These are phyloP conservation scores for Vulpes ferrilata DNA, from an alignment of 2,113 vertebrate genomes.

Conservation along the genomic window DNA sequence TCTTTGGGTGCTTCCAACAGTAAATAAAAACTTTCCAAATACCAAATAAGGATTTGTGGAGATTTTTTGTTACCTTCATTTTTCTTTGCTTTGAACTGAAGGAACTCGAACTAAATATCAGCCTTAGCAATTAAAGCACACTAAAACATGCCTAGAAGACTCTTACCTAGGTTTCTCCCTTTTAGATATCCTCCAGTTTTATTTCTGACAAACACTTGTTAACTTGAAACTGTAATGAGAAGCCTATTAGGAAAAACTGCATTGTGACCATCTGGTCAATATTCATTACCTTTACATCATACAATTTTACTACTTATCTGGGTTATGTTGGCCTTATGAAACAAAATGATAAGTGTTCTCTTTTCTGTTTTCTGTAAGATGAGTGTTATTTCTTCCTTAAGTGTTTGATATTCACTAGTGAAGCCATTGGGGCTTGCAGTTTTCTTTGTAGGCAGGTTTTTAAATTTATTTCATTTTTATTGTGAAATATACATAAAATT, in stretches of 20 bases:
- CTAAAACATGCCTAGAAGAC: not conserved
- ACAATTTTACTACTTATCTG: not conserved
- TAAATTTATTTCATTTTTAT: not conserved
- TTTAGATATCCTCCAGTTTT: conserved; percentile 41
- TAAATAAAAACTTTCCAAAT: conserved; percentile 27
- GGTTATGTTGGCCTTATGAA: not conserved
- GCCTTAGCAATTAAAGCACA: conserved; percentile 32
- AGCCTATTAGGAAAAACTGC: conserved; percentile 12
- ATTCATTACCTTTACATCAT: not conserved
- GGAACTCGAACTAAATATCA: conserved; percentile 26
- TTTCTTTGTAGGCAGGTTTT: conserved; percentile 24
- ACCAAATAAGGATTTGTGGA: not conserved
- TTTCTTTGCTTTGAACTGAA: not conserved
- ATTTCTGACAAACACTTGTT: conserved; percentile 30
- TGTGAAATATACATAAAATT: conserved; percentile 46
- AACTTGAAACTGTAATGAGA: not conserved
- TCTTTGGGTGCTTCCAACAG: not conserved
- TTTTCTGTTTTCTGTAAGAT: conserved; percentile 23
- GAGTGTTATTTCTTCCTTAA: conserved; percentile 21
- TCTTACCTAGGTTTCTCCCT: not conserved
- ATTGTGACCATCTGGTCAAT: not conserved
- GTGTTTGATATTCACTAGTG: conserved; percentile 19
- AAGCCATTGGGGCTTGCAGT: not conserved
- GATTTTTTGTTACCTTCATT: conserved; percentile 34
- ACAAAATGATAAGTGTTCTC: not conserved